A percentile compares a stretch with the other conserved stretches of the same genome.
phyloP scores from a whole-genome alignment of 2,888 invertebrate species.

The Schizaphis graminum region DNA sequence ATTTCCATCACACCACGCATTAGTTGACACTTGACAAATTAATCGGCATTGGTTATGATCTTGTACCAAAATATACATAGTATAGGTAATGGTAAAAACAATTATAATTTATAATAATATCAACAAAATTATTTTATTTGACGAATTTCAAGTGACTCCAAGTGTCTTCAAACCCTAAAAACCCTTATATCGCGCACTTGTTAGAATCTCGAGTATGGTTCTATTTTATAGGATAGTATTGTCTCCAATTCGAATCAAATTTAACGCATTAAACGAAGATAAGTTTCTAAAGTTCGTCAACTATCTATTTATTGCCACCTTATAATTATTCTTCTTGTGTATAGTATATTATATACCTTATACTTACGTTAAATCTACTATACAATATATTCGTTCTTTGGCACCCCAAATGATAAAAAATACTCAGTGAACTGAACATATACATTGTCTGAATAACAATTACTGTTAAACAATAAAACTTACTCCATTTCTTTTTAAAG shows the following conservation, averaged over 20 bases:
- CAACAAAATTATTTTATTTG: neutral
- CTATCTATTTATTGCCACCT: too few species aligned
- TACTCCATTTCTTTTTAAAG: neutral
- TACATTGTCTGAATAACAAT: neutral
- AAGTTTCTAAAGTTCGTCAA: neutral
- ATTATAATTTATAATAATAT: neutral
- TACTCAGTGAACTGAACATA: neutral
- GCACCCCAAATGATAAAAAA: neutral
- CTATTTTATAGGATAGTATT: neutral
- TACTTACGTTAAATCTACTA: too few species aligned
- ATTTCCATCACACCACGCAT: neutral
- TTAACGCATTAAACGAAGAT: neutral
- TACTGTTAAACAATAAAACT: neutral
- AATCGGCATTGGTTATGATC: neutral
- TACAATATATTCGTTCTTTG: neutral
- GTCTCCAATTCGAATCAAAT: neutral
- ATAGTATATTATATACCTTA: too few species aligned
- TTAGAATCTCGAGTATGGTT: neutral
- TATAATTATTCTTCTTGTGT: neutral
- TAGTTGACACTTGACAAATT: too few species aligned
- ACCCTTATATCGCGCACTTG: neutral
- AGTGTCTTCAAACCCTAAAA: neutral
- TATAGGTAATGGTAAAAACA: too few species aligned
- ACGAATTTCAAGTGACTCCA: neutral
- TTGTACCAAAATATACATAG: neutral